phyloP scores from a whole-genome alignment of 2,113 vertebrate species.

The Hemichromis elongatus region DNA sequence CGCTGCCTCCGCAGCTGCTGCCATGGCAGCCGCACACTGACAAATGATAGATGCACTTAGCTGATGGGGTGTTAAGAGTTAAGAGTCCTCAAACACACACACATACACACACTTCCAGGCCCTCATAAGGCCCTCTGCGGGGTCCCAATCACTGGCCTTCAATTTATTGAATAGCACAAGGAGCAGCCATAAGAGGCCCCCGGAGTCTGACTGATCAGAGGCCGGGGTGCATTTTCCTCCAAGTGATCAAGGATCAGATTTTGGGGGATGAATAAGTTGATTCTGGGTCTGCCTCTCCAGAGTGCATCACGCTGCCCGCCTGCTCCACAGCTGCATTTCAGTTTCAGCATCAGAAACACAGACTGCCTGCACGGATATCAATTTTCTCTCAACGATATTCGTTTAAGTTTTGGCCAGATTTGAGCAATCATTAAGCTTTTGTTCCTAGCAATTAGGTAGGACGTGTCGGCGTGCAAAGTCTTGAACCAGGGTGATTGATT shows the following conservation, averaged over 20 bases:
- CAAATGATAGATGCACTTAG: slow-evolving; percentile 34
- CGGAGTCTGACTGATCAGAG: slow-evolving; percentile 27
- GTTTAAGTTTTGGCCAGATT: not conserved
- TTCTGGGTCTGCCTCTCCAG: slow-evolving; percentile 2
- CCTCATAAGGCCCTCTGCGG: not conserved
- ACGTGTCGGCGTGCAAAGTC: not conserved
- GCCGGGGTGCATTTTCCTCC: slow-evolving; percentile 20
- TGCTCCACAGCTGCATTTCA: not conserved
- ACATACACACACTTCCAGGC: not conserved
- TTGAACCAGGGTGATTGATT: not conserved
- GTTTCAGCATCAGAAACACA: not conserved
- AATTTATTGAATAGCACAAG: slow-evolving; percentile 27
- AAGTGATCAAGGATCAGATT: slow-evolving; percentile 10
- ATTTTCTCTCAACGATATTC: not conserved
- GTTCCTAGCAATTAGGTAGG: not conserved
- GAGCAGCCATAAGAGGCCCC: slow-evolving; percentile 4
- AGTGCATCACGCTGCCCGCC: not conserved
- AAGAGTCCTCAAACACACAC: not conserved
- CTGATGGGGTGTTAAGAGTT: not conserved
- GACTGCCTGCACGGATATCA: not conserved
- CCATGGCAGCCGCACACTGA: slow-evolving; percentile 22
- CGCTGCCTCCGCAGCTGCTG: slow-evolving; percentile 1
- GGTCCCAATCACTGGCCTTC: slow-evolving; percentile 26
- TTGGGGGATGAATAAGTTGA: not conserved
- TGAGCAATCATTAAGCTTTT: not conserved